Base-by-base conservation (phyloP, 2,888 invertebrate genomes). In the Meteorus cinctellus region DNA sequence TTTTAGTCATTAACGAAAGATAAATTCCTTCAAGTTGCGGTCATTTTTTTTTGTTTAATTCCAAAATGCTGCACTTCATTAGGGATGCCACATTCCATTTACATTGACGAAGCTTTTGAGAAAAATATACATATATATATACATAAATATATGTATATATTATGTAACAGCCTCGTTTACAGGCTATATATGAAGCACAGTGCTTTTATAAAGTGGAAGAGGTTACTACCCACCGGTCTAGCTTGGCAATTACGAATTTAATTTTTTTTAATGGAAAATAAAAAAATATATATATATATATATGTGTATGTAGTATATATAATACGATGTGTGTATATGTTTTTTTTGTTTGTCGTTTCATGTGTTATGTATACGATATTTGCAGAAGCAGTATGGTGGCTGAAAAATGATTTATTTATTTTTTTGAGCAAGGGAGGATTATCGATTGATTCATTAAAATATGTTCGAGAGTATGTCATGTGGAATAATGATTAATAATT, bases 41-140 rank as follows among this genome's bases (percentile, higher is more conserved):
- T 66, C 67, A 72, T 31, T 65, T 74, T 69, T 73, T 70, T 67
- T 73, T 59, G 60, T 76, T 75, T 55, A 72, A 77, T 78, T 82
- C 84, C 83, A 88, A 87, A 88, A 88, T 88, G 88, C 87, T 87
- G 86, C 86, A 86, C 84, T 88, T 88, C 81, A 86, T 85, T 86
- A 86, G 84, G 86, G 88, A 89, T 89, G 88, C 87, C 85, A 89
- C 88, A 89, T 89, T 89, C 88, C 89, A 89, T 88, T 87, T 89
- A 89, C 88, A 89, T 88, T 88, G 89, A 89, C 86, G 89, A 89
- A 89, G 88, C 89, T 89, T 87, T 86, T 84, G 83, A 86, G 84
- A 88, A 80, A 77, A 81, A 68, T 72, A 78, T 77, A 70, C 70
- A 79, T 78, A 80, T 78, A 80, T 78, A 75, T 75, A 70, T 78